Evolutionary conservation across 2,113 vertebrate genomes (phyloP).

Genomic region (Catharus fuscescens): DNA sequence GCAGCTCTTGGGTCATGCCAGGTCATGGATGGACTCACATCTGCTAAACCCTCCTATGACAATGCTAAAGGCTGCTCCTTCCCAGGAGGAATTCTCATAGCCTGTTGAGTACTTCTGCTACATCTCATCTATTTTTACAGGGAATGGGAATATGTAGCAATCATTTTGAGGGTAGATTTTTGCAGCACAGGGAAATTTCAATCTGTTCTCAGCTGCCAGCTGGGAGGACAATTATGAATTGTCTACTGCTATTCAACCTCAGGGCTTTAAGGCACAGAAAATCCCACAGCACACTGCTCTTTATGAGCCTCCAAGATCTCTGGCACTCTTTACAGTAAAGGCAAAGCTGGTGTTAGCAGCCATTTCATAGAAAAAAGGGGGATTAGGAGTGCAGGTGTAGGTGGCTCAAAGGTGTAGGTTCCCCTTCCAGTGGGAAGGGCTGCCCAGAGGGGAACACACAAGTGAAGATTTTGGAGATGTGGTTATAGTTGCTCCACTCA

Average conservation of each 20-base stretch:
- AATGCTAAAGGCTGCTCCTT: neutral
- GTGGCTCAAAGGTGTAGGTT: neutral
- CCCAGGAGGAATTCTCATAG: neutral
- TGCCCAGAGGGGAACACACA: neutral
- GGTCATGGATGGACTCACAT: neutral
- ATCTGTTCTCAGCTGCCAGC: neutral
- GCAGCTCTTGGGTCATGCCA: neutral
- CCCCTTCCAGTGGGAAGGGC: neutral
- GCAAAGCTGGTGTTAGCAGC: neutral
- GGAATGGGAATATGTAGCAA: neutral
- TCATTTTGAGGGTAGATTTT: neutral
- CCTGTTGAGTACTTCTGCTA: neutral
- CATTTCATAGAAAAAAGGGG: neutral
- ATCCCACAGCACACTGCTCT: neutral
- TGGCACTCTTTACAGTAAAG: neutral
- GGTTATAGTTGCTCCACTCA: neutral
- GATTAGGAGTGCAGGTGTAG: neutral
- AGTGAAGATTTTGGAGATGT: neutral
- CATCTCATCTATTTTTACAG: neutral
- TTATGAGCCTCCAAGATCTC: neutral
- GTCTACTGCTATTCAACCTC: neutral
- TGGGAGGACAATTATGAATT: neutral
- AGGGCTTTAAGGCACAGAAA: neutral
- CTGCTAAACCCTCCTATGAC: neutral
- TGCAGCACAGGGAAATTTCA: neutral